These are phyloP conservation scores for Proteles cristata DNA, from an alignment of 2,113 vertebrate species.

Conservation along the genomic window DNA sequence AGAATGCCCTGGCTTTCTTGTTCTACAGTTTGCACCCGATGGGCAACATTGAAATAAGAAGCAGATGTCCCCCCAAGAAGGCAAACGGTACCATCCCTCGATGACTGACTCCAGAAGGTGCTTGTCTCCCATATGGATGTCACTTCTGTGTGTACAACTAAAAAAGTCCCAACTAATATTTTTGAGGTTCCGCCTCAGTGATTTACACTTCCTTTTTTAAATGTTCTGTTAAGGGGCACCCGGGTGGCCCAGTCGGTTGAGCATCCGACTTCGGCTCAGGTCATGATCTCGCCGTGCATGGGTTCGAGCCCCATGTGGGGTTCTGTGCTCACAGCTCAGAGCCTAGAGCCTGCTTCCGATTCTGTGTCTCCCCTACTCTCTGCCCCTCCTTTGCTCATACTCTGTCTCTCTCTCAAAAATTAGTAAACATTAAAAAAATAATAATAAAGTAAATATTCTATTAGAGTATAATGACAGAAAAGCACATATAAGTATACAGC, in stretches of 20 bases:
- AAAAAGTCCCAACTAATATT: background rate
- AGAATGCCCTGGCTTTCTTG: constrained; percentile 62
- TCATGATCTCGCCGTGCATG: too few species aligned
- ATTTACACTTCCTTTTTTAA: background rate
- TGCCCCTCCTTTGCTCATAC: background rate
- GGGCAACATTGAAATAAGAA: constrained; percentile 29
- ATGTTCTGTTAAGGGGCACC: too few species aligned
- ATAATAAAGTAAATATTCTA: background rate
- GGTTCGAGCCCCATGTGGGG: too few species aligned
- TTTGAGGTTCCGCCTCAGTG: background rate
- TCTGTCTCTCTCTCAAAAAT: background rate
- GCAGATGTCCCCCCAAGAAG: constrained; percentile 64
- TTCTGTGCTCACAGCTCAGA: too few species aligned
- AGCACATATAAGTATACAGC: background rate
- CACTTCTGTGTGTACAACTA: constrained; percentile 77
- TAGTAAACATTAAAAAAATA: background rate
- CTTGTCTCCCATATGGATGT: constrained; percentile 68
- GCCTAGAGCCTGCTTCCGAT: too few species aligned
- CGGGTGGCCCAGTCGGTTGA: too few species aligned
- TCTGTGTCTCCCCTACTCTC: too few species aligned
- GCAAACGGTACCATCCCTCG: constrained; percentile 46
- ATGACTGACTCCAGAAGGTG: constrained; percentile 63
- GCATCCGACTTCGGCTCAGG: too few species aligned
- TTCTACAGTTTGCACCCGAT: constrained; percentile 54
- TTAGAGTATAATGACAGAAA: background rate